Evolutionary conservation across 2,888 invertebrate species (phyloP), one percentile per base, ranked within the genome.

Genomic region (Cerceris ruficornis): DNA sequence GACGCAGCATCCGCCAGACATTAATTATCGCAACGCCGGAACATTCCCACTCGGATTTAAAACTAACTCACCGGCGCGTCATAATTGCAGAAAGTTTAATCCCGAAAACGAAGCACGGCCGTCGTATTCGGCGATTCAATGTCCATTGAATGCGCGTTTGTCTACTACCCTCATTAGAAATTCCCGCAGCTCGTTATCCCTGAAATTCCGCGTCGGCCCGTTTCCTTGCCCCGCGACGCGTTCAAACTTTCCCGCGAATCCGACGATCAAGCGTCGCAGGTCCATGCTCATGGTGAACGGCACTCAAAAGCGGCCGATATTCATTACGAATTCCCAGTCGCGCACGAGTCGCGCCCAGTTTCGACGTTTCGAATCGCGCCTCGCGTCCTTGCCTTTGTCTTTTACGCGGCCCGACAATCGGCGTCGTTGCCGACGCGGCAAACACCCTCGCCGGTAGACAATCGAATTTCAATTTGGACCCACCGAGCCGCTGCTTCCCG

Each of bases 391-490:
- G 72, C 57, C 83, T 80, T 80, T 78, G 80, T 79, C 69, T 67
- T 69, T 70, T 61, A 49, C 61, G 55, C 54, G 62, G 77, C 80
- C 49, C 6, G 39, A 57, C 9, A 57, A 28, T 11, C 17, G 46
- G 8, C 46, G 54, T 15, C 54, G 54, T 7, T 54, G 54, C 54
- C n/a, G 55, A 71, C 67, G 72, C 79, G 49, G 77, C 84, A 83
- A 87, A 87, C 87, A 86, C 84, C 85, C 81, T 74, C 81, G 81
- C 77, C 81, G 86, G 81, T 81, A 89, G 88, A 91, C 90, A 90
- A 91, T 91, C 89, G 89, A 91, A 90, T 91, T 91, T 91, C 91
- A 91, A 91, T 91, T 90, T 90, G 88, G 88, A 89, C 84, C 86
- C 87, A 86, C 83, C 88, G 89, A 89, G 89, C 87, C 90, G 88